Evolutionary conservation across 1,140 invertebrate genomes (phyloP).

Genomic region (Scaptomyza hsui): DNA sequence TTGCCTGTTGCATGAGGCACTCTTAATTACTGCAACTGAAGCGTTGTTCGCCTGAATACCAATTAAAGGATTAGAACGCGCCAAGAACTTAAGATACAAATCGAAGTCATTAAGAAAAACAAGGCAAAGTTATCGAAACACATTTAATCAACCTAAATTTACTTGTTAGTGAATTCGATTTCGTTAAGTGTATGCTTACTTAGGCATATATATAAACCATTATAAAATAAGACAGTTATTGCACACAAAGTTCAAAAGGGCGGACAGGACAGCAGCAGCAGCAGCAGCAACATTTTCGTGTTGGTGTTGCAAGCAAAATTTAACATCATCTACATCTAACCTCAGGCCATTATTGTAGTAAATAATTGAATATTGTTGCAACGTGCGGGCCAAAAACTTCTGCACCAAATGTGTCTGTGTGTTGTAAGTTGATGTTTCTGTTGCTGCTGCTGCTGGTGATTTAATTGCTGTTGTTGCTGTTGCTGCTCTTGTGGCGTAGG

Average conservation of each 20-base stretch:
- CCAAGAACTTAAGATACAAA: neutral
- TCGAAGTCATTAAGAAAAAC: too few species aligned
- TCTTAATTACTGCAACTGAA: slow-evolving; percentile 35
- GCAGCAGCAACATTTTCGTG: neutral
- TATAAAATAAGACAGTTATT: neutral
- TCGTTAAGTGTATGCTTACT: neutral
- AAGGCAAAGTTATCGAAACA: too few species aligned
- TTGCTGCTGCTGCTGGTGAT: slow-evolving; percentile 4
- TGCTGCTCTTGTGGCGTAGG: slow-evolving; percentile 28
- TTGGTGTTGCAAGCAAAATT: slow-evolving; percentile 7
- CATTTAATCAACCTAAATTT: too few species aligned
- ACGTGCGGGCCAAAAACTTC: slow-evolving; percentile 52
- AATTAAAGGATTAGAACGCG: slow-evolving; percentile 10
- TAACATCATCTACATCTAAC: slow-evolving; percentile 27
- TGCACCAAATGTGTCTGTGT: slow-evolving; percentile 32
- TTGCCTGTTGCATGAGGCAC: slow-evolving; percentile 55
- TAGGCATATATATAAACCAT: neutral
- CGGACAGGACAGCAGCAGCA: too few species aligned
- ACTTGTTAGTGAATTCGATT: too few species aligned
- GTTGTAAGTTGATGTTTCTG: slow-evolving; percentile 16
- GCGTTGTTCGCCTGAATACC: neutral
- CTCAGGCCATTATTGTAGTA: slow-evolving; percentile 63
- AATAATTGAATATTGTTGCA: slow-evolving; percentile 79
- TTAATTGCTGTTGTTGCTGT: slow-evolving; percentile 10
- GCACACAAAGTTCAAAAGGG: neutral